Evolutionary conservation across 2,888 invertebrate genomes (phyloP).

Genomic region (Falcaria lacertinaria): DNA sequence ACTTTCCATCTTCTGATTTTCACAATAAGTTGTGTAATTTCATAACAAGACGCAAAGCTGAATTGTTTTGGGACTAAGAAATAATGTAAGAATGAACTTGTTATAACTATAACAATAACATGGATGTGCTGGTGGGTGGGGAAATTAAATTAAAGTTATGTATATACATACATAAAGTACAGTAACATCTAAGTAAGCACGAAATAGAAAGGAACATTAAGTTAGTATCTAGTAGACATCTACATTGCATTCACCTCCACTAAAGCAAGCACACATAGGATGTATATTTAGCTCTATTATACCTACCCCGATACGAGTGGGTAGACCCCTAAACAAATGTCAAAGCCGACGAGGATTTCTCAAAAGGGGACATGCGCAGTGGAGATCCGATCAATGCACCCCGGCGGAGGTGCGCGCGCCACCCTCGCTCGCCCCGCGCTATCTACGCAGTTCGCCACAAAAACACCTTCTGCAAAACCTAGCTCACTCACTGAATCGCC

Average conservation of each 20-base stretch:
- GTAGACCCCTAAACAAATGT: constrained; percentile 43
- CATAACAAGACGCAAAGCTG: neutral
- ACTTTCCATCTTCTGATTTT: neutral
- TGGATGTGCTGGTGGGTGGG: too few species aligned
- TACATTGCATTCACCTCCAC: too few species aligned
- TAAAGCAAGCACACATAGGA: too few species aligned
- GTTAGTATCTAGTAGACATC: neutral
- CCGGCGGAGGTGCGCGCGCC: constrained; percentile 64
- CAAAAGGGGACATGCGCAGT: constrained; percentile 65
- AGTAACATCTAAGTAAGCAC: neutral
- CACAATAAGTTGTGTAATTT: neutral
- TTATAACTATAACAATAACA: neutral
- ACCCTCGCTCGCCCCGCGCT: constrained; percentile 45
- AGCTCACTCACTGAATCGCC: constrained; percentile 46
- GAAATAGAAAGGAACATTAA: neutral
- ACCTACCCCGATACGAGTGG: neutral
- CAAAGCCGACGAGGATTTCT: constrained; percentile 55
- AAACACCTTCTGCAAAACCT: constrained; percentile 53
- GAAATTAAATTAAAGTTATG: neutral
- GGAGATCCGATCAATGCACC: constrained; percentile 71
- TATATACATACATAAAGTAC: neutral
- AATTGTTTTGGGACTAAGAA: neutral
- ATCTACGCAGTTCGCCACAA: constrained; percentile 72
- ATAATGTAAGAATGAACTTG: neutral
- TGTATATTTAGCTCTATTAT: neutral